Evolutionary conservation across 2,113 vertebrate genomes (phyloP), one percentile per base, ranked within the genome.

Genomic region (Jacana jacana): DNA sequence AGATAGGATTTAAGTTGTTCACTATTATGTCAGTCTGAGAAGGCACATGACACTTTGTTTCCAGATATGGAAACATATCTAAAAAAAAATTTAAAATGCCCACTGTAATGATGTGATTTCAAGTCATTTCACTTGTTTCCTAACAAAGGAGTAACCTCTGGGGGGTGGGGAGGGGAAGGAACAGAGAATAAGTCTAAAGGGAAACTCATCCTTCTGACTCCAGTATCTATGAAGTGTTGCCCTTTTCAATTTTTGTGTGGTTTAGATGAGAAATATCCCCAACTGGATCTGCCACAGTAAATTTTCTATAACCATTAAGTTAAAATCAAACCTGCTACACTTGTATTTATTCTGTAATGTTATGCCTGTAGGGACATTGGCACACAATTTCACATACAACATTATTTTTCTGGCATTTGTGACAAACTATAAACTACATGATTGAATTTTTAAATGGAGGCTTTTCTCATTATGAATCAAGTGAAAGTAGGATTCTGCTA

Each of bases 331-430:
- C 19, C 46, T 72, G 5, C 58, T 82, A 44, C 33, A 31, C 24
- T 78, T 24, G 18, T 76, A 66, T 79, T 55, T 85, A 76, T 82
- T 93, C 40, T 87, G 5, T 33, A 68, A 72, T 28, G 28, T 52
- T 94, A 46, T 54, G 49, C 20, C 49, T 77, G 5, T 25, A 54
- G 57, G 78, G 58, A 30, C 16, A 70, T 22, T 61, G 46, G 54
- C 48, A 61, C 9, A n/a, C 17, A 82, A 20, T 82, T 92, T 94
- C 95, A 87, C 82, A 48, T 77, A 40, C 57, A 72, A 54, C 11
- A 46, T 76, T 92, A 64, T 95, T 95, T 91, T 92, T 48, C 71
- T 76, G 31, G 37, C 40, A 75, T 54, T 87, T 89, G 30, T 92
- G 69, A 69, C 88, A 91, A 87, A 76, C 27, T 71, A 44, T 69